Evolutionary conservation across 1,140 invertebrate genomes (phyloP), one percentile per base, ranked within the genome.

Genomic region (Melipona quadrifasciata): DNA sequence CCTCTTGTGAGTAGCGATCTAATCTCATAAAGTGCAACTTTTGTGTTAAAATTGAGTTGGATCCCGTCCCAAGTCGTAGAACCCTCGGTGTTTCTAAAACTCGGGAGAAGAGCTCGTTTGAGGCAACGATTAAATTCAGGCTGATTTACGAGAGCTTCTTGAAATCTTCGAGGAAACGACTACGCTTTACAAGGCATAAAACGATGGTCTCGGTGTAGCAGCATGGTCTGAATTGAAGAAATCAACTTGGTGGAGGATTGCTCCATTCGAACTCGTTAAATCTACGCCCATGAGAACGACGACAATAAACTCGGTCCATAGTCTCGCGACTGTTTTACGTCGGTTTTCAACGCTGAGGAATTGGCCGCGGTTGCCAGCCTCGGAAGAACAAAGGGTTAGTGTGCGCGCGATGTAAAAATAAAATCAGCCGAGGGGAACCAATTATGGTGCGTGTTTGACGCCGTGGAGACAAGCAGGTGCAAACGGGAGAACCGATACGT

Each of bases 391-490:
- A 86, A 89, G 88, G 61, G 21, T 27, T 39, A 70, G 67, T 39
- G 47, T 39, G n/a, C 31, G 72, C n/a, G 11, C 10, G 73, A 73
- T 39, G 67, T 55, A 78, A 78, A 80, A 86, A 84, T 74, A 84
- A 89, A 80, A 89, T 83, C 79, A 85, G 34, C 73, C 31, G 61
- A 57, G 73, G 75, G 75, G 19, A 72, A 80, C 72, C 84, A 86
- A 89, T 89, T 78, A 84, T 80, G 27, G 53, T 11, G 67, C n/a
- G 61, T 55, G 34, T 57, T 73, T 53, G 47, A 78, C 72, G 78
- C 55, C 76, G 61, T 64, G 80, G 55, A 19, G 72, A 55, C 61
- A 57, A 70, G 86, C 87, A 89, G 87, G 88, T 89, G 89, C 80
- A 76, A 73, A 76, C 11, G 16, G 61, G 72, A 70, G 68, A 53